Evolutionary conservation across 2,113 vertebrate species (phyloP).

Genomic region (Pipra filicauda): DNA sequence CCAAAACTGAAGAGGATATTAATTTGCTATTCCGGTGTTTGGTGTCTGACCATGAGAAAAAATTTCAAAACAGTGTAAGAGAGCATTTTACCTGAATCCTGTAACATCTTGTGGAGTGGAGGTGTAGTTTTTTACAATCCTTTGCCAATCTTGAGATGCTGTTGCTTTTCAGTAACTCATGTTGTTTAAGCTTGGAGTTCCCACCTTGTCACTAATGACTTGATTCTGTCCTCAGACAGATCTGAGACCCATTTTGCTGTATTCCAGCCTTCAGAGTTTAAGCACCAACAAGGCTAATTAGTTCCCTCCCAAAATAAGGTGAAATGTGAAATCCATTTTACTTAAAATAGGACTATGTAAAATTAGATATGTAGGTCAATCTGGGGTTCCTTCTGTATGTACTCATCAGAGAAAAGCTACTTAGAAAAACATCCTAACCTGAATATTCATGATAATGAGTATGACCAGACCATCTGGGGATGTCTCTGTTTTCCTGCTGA

Average conservation of each 20-base stretch:
- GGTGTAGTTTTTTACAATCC: background rate
- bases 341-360: background rate
- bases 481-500: background rate
- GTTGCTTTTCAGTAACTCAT: background rate
- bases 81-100: background rate
- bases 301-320: background rate
- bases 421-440: background rate
- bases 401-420: background rate
- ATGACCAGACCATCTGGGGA: background rate
- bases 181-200: background rate
- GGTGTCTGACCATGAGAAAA: background rate
- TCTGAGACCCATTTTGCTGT: background rate
- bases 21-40: background rate
- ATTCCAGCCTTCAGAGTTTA: background rate
- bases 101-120: background rate
- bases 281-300: background rate
- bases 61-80: background rate
- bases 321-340: background rate
- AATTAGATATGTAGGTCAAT: background rate
- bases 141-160: background rate
- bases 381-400: background rate
- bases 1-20: background rate
- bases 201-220: background rate
- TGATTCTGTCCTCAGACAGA: background rate
- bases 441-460: fast-evolving